Conservation (phyloP, 2,113 vertebrate genomes). For the Nycticryphes semicollaris region DNA sequence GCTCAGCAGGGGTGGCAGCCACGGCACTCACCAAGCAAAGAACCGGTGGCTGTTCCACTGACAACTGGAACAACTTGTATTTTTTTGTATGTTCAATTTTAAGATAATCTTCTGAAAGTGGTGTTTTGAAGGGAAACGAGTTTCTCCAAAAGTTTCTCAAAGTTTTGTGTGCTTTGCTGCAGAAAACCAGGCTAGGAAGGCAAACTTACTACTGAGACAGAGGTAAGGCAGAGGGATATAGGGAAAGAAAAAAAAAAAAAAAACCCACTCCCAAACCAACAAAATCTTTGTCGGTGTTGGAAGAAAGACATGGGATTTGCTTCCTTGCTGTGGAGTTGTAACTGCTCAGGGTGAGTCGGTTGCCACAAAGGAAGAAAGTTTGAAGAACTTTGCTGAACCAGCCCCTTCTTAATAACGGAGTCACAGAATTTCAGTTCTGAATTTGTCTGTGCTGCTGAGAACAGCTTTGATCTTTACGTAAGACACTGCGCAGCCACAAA, state of each 20-base stretch:
- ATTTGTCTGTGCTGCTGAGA: background rate
- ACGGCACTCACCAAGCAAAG: background rate
- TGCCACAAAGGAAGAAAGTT: background rate
- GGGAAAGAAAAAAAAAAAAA: background rate
- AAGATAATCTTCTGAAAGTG: background rate
- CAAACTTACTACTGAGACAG: background rate
- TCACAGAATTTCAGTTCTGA: accelerated
- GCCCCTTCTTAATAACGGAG: background rate
- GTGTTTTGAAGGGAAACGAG: background rate
- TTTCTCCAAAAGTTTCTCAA: background rate
- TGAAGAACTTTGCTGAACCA: background rate
- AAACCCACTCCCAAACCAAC: accelerated
- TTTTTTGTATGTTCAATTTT: background rate
- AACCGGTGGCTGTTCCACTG: background rate
- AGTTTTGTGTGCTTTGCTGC: background rate
- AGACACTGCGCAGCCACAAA: background rate
- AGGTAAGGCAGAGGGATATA: background rate
- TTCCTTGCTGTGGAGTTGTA: background rate
- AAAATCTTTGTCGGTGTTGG: accelerated
- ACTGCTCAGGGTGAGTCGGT: background rate
- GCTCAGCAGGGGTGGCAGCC: background rate
- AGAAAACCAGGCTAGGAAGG: background rate
- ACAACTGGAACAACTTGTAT: accelerated
- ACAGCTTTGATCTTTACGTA: background rate
- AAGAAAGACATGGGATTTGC: background rate